Base-by-base conservation (phyloP, 2,888 invertebrate species). In the Trichogramma evanescens region DNA sequence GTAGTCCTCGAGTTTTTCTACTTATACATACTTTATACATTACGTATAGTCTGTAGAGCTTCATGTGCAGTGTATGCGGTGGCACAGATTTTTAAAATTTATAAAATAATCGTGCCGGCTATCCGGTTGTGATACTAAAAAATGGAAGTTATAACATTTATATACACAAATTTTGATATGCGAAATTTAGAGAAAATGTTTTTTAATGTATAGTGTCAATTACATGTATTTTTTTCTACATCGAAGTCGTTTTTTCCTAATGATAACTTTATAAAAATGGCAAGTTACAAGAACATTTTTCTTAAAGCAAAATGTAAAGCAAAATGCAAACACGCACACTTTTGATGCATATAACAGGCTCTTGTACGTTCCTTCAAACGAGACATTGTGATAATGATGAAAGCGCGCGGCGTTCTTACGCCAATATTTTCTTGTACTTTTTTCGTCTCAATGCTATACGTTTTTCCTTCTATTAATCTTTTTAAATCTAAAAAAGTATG, bases 321-420 rank as follows among this genome's bases (percentile, higher is more conserved):
- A 56, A 52, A 49, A 50, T 8, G 58, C 26, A 64, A 61, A 51
- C 58, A 63, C 64, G 62, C 64, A 64, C 62, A 63, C 61, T 65
- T 54, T 65, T 63, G 58, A 63, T 55, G 56, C 55, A 65, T 63
- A 61, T 58, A 66, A 65, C 64, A 67, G 69, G 68, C 69, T 71
- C 72, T 69, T 67, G 67, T 72, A 71, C 71, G 72, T 74, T 71
- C 71, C 72, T 72, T 70, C 68, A 70, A 69, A 70, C 71, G 71
- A 68, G 69, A 72, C 71, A 73, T 72, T 73, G 74, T 74, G 74
- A 74, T 74, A 74, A 69, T 72, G 72, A 71, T 73, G 67, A 66
- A 67, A 66, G 62, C 62, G 59, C 65, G 64, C 53, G 62, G 63
- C 61, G 64, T 61, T 62, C 39, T 50, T 56, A 55, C 58, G 63